Conservation (phyloP, 2,113 vertebrate species). For the Taurulus bubalis region DNA sequence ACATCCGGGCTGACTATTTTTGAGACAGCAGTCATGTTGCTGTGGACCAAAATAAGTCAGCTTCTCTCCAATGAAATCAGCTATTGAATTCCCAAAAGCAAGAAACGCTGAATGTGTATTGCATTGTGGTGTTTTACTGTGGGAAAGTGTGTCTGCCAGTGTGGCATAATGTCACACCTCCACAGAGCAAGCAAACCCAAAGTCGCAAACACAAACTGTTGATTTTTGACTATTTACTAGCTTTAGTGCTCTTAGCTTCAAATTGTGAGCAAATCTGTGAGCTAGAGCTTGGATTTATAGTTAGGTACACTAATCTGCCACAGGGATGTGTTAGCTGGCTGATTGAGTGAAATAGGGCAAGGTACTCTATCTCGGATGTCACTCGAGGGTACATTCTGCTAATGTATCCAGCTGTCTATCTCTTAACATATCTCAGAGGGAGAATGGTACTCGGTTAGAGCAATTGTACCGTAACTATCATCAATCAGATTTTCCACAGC, state of each 20-base stretch:
- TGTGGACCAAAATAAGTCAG: slow-evolving; percentile 11
- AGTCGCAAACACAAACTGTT: slow-evolving; percentile 24
- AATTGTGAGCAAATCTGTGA: slow-evolving; percentile 54
- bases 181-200: slow-evolving; percentile 8
- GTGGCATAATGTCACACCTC: slow-evolving; percentile 30
- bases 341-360: slow-evolving; percentile 80
- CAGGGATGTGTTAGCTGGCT: slow-evolving; percentile 66
- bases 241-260: slow-evolving; percentile 26
- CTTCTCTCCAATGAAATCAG: slow-evolving; percentile 7
- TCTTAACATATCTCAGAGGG: slow-evolving; percentile 72
- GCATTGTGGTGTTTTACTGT: slow-evolving; percentile 18
- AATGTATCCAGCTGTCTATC: slow-evolving; percentile 78
- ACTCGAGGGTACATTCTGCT: slow-evolving; percentile 74
- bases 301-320: slow-evolving; percentile 55
- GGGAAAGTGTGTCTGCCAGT: slow-evolving; percentile 10
- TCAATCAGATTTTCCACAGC: slow-evolving; percentile 48
- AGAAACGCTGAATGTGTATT: not conserved
- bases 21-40: not conserved
- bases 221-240: slow-evolving; percentile 14
- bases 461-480: slow-evolving; percentile 28
- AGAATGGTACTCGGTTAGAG: slow-evolving; percentile 55
- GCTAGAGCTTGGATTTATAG: slow-evolving; percentile 55
- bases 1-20: slow-evolving; percentile 13
- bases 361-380: slow-evolving; percentile 75
- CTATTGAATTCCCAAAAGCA: slow-evolving; percentile 10